phyloP scores from a whole-genome alignment of 2,888 invertebrate genomes.

The Lymantria monacha region DNA sequence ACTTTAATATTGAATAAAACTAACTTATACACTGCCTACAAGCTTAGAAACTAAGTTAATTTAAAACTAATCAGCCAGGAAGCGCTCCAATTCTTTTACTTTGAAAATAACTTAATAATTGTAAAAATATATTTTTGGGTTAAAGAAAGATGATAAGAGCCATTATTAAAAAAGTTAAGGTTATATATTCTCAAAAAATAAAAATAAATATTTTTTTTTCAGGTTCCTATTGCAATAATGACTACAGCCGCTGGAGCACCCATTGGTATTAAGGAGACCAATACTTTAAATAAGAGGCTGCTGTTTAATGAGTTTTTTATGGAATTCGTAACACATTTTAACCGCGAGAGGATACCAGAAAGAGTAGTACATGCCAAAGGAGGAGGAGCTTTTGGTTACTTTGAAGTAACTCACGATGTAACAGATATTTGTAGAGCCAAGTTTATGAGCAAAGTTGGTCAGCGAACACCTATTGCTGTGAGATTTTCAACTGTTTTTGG shows the following conservation, averaged over 20 bases:
- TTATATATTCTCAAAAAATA: too few relatives aligned
- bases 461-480: too few relatives aligned
- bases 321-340: slow-evolving; percentile 89
- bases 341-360: slow-evolving; percentile 94
- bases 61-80: too few relatives aligned
- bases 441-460: background rate
- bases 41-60: too few relatives aligned
- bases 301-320: slow-evolving; percentile 89
- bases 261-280: slow-evolving; percentile 83
- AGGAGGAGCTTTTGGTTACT: background rate
- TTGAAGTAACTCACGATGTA: background rate
- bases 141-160: too few relatives aligned
- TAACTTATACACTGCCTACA: too few relatives aligned
- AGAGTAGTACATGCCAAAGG: slow-evolving; percentile 78
- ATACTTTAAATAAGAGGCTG: slow-evolving; percentile 89
- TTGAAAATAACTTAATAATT: too few relatives aligned
- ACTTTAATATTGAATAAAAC: too few relatives aligned
- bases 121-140: too few relatives aligned
- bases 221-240: slow-evolving; percentile 79
- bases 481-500: too few relatives aligned
- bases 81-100: too few relatives aligned
- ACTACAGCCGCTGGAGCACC: slow-evolving; percentile 91
- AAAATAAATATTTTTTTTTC: slow-evolving; percentile 35
- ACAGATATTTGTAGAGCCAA: background rate
- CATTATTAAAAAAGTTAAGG: too few relatives aligned